Evolutionary conservation across 2,888 invertebrate genomes (phyloP).

Genomic region (Labia minor): DNA sequence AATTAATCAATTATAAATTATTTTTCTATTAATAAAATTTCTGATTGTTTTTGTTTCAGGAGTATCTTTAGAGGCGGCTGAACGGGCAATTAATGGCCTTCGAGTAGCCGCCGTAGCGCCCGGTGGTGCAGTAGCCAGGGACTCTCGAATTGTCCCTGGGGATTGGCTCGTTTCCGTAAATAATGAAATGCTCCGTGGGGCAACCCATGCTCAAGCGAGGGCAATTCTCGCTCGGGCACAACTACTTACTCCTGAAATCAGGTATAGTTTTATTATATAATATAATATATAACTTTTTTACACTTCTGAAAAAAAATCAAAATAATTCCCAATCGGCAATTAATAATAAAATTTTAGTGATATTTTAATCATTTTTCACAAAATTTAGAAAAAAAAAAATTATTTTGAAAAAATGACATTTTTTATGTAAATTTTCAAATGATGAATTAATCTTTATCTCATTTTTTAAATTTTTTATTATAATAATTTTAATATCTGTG

Average conservation of each 20-base stretch:
- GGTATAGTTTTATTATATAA: conserved; percentile 33
- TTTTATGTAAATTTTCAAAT: no score
- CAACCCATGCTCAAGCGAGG: conserved; percentile 46
- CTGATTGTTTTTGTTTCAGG: conserved; percentile 37
- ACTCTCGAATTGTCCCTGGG: conserved; percentile 45
- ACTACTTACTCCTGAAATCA: conserved; percentile 45
- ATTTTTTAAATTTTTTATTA: no score
- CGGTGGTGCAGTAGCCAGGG: conserved; percentile 43
- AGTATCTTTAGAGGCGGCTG: conserved; percentile 44
- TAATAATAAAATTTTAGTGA: background rate
- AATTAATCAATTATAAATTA: no score
- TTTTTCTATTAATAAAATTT: no score
- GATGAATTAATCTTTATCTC: no score
- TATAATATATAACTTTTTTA: background rate
- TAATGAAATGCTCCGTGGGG: conserved; percentile 45
- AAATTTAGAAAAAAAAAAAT: no score
- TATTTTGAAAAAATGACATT: no score
- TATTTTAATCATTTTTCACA: no score
- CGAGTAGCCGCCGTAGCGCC: conserved; percentile 36
- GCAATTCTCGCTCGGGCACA: conserved; percentile 47
- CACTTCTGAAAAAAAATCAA: background rate
- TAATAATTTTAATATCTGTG: no score
- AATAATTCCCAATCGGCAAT: background rate
- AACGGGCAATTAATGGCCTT: conserved; percentile 46
- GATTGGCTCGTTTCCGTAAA: conserved; percentile 48